Base-by-base conservation (phyloP, 2,113 vertebrate species). In the Oriolus oriolus region DNA sequence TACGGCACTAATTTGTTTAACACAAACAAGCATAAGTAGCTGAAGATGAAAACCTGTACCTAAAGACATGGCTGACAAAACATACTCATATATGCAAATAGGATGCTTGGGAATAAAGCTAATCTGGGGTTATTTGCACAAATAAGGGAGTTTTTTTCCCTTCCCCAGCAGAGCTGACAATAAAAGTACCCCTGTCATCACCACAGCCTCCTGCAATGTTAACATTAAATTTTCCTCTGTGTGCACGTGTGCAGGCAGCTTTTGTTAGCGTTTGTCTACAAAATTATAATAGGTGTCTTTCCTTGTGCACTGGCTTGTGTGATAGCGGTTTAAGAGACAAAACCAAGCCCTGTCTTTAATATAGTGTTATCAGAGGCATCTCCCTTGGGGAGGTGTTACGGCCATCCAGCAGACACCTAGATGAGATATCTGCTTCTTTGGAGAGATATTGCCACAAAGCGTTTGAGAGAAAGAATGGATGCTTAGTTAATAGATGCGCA, bases 1-100 rank as follows among this genome's bases (percentile, higher is more conserved):
- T 91, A 91, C 14, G 84, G 84, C 84, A 91, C 56, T 96, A 70
- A 89, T 53, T 86, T 92, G 83, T 94, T 97, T 97, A 97, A 94
- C 66, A 8, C 76, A 96, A 97, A 44, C 52, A 79, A 73, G 20
- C 45, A 22, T 53, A 87, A 57, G 18, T 50, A 85, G 69, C 91
- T 68, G 16, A 96, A 88, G 94, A 97, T 91, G 85, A 95, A 76
- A 93, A 95, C 83, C 87, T 68, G 82, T 77, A 95, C 50, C 65
- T 96, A 81, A 90, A 94, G 95, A 96, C 90, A 74, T 26, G 91
- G 80, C 92, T 96, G 95, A 97, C 95, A 97, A 96, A 97, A 97
- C 95, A 95, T 41, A 94, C 92, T 93, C 92, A 31, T 39, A 63
- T 21, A 71, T 85, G 95, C 96, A 94, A 92, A 92, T 2, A 78